Percentiles rank a stretch among this genome's conserved stretches.
These are phyloP conservation scores for Mus spicilegus DNA, from an alignment of 2,113 vertebrate species.

Conservation along the genomic window DNA sequence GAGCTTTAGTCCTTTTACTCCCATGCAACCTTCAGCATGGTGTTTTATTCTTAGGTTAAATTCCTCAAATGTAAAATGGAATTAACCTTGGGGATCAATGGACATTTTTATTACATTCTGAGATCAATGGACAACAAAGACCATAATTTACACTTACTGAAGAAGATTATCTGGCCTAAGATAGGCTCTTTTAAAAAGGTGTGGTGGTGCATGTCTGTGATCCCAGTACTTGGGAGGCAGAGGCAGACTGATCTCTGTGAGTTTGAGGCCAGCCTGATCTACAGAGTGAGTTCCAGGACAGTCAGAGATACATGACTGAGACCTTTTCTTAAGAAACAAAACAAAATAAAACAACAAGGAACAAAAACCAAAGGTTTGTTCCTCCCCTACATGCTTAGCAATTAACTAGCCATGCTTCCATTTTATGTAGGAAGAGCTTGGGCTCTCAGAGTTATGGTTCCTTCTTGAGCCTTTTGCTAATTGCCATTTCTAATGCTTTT, in stretches of 20 bases:
- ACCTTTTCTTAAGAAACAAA: not conserved
- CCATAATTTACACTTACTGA: slow-evolving; percentile 35
- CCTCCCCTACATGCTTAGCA: not conserved
- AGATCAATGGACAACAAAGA: slow-evolving; percentile 62
- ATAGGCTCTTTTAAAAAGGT: slow-evolving; percentile 5
- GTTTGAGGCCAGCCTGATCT: not conserved
- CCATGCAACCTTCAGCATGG: slow-evolving; percentile 56
- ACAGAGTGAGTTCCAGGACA: not conserved
- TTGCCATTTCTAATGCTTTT: not conserved
- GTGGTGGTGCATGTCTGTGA: not conserved
- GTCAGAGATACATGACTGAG: not conserved
- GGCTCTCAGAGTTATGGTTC: not conserved
- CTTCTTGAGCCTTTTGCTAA: not conserved
- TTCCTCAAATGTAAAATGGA: slow-evolving; percentile 64
- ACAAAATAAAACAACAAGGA: too few relatives aligned
- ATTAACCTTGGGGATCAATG: slow-evolving; percentile 67
- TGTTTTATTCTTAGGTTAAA: slow-evolving; percentile 66
- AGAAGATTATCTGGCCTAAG: slow-evolving; percentile 47
- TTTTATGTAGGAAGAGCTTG: slow-evolving; percentile 23
- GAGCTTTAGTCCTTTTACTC: slow-evolving; percentile 62
- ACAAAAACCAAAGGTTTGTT: not conserved
- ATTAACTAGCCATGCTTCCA: not conserved
- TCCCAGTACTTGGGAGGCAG: not conserved
- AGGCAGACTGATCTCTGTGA: not conserved
- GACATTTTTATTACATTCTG: slow-evolving; percentile 64